Conservation (phyloP, 2,797 vertebrate genomes). For the Lerista edwardsae region DNA sequence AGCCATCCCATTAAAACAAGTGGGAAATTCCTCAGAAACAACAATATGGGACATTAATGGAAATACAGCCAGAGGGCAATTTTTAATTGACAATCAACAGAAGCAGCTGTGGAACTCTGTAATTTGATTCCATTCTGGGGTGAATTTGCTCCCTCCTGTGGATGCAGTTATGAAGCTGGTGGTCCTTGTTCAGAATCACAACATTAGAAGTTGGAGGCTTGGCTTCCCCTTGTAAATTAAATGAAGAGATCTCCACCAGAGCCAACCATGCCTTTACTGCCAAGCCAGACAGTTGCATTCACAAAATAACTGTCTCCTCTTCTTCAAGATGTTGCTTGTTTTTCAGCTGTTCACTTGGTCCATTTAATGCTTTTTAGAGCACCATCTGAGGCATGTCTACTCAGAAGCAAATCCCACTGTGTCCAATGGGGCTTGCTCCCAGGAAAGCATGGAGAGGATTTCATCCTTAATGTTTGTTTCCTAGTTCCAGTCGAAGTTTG, state of each 20-base stretch:
- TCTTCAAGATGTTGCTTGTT: neutral
- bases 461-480: neutral
- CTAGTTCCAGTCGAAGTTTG: neutral
- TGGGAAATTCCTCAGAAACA: constrained; percentile 47
- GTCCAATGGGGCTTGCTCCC: too few species aligned
- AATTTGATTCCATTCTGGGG: constrained; percentile 56
- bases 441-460: too few species aligned
- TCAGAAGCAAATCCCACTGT: too few species aligned
- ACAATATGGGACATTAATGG: constrained; percentile 33
- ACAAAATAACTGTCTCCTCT: constrained; percentile 7
- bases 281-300: neutral
- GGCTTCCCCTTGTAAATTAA: constrained; percentile 5
- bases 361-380: neutral
- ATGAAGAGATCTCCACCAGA: neutral
- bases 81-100: constrained; percentile 44
- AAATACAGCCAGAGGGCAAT: constrained; percentile 30
- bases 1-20: constrained; percentile 45
- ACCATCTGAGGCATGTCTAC: too few species aligned
- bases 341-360: neutral
- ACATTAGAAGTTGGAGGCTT: constrained; percentile 23
- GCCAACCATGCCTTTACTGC: neutral
- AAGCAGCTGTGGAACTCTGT: constrained; percentile 42
- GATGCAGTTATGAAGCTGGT: constrained; percentile 27
- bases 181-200: constrained; percentile 36
- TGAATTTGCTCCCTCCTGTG: constrained; percentile 40